Percentiles rank a stretch among this genome's conserved stretches.
Evolutionary conservation across 2,113 vertebrate species (phyloP).

Genomic region (Ellobius talpinus): DNA sequence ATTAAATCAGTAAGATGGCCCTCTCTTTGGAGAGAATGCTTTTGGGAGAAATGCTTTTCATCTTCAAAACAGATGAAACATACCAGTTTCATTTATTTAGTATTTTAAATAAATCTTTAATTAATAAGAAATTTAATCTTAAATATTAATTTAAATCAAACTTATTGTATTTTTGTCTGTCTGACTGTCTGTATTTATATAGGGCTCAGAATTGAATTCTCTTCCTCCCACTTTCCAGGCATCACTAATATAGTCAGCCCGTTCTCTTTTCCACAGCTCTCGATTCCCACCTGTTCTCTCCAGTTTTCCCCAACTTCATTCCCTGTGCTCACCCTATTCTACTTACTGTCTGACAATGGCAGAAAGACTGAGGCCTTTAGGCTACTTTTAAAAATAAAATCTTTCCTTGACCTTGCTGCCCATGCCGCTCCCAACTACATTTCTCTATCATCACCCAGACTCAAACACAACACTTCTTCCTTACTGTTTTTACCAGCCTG

Average conservation of each 20-base stretch:
- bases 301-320: neutral
- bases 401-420: neutral
- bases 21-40: neutral
- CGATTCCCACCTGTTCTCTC: neutral
- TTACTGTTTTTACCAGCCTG: neutral
- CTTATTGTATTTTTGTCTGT: neutral
- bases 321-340: neutral
- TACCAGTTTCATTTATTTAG: too few species aligned
- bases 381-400: neutral
- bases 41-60: constrained; percentile 38
- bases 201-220: neutral
- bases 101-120: neutral
- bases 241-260: neutral
- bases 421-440: neutral
- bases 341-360: neutral
- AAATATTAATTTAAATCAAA: neutral
- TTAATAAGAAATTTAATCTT: neutral
- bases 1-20: neutral
- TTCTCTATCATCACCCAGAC: neutral
- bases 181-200: neutral
- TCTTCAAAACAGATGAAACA: constrained; percentile 27
- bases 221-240: neutral
- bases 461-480: neutral
- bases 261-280: neutral
- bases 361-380: neutral